These are phyloP conservation scores for Trachelus stipa DNA, from an alignment of 2,888 invertebrate species.

Conservation along the genomic window DNA sequence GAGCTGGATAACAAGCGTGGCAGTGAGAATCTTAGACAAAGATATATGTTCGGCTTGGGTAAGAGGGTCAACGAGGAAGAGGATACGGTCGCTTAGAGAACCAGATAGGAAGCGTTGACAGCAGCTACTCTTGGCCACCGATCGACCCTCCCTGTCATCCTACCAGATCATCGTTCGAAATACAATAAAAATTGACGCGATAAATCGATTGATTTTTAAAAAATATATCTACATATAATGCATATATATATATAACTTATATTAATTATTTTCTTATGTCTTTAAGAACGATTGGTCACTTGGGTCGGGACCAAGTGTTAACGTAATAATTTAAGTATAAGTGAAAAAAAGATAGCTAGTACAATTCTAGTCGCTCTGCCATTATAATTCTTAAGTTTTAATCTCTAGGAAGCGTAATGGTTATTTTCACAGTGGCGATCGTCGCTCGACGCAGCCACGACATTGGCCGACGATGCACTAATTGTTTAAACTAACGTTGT, in stretches of 20 bases:
- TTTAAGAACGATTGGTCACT: not conserved
- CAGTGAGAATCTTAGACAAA: slow-evolving; percentile 29
- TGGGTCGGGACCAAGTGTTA: not conserved
- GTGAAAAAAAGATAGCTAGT: not conserved
- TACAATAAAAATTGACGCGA: not conserved
- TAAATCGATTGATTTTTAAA: not conserved
- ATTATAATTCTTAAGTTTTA: not conserved
- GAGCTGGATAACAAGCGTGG: slow-evolving; percentile 48
- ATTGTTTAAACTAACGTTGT: not conserved
- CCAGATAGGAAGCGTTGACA: not conserved
- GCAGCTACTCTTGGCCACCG: not conserved
- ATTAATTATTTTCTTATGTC: not conserved
- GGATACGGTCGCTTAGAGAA: slow-evolving; percentile 19
- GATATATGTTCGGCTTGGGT: slow-evolving; percentile 50
- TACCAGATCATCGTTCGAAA: not conserved
- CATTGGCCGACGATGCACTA: not conserved
- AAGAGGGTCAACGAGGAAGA: slow-evolving; percentile 45
- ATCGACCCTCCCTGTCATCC: not conserved
- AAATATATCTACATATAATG: not conserved
- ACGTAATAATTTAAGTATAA: not conserved
- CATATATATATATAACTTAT: not conserved
- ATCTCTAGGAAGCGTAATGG: not conserved
- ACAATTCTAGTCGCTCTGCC: not conserved
- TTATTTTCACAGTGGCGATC: not conserved
- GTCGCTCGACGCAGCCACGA: not conserved